Conservation (phyloP, 2,888 invertebrate species). For the Aporophyla nigra region DNA sequence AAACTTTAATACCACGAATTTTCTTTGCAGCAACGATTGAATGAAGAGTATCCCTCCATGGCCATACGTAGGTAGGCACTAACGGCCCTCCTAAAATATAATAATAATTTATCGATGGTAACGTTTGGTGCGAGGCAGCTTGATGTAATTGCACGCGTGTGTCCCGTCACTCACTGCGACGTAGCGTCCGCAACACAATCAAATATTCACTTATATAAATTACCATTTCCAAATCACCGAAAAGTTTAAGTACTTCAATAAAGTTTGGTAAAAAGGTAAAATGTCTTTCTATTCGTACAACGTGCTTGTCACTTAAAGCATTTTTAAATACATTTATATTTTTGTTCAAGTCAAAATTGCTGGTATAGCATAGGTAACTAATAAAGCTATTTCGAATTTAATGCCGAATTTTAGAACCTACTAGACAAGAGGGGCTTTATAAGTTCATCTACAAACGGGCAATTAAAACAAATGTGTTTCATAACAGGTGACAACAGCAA, state of each 20-base stretch:
- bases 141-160: slow-evolving; percentile 78
- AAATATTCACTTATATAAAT: neutral
- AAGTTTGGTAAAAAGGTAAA: neutral
- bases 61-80: slow-evolving; percentile 7
- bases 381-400: neutral
- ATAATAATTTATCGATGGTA: slow-evolving; percentile 59
- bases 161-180: slow-evolving; percentile 62
- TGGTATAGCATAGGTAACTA: neutral
- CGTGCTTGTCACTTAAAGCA: no score
- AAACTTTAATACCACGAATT: neutral
- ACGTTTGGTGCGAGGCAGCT: slow-evolving; percentile 66
- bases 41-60: slow-evolving; percentile 2
- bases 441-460: neutral
- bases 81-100: slow-evolving; percentile 34
- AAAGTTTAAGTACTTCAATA: neutral
- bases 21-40: neutral
- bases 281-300: no score
- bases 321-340: no score
- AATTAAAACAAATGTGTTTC: neutral
- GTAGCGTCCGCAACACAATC: slow-evolving; percentile 48
- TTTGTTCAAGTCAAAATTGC: neutral
- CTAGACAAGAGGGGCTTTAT: neutral
- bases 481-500: neutral
- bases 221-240: neutral
- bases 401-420: neutral